Conservation (phyloP, 92 coral and sea anemone genomes). For the Galaxea fascicularis region DNA sequence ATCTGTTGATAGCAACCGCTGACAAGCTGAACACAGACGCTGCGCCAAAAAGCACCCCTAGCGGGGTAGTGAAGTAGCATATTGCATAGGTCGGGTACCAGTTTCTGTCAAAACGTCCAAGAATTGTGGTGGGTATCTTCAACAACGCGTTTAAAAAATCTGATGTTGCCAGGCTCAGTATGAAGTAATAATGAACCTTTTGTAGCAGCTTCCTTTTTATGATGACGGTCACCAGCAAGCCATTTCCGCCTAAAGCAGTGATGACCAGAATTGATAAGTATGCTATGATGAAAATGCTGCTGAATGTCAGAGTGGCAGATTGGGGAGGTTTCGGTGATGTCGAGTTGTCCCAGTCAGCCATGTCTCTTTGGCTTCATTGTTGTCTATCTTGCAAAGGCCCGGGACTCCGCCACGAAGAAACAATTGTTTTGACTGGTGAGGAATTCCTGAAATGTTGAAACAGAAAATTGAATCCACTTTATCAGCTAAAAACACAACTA, state of each 20-base stretch:
- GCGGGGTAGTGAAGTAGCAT: conserved; percentile 96
- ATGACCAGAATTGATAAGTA: conserved; percentile 79
- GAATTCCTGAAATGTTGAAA: not conserved
- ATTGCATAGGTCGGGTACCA: conserved; percentile 93
- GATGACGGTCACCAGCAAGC: conserved; percentile 76
- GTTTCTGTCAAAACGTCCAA: conserved; percentile 81
- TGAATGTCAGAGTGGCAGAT: conserved; percentile 51
- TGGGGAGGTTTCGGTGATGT: conserved; percentile 46
- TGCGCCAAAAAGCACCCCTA: conserved; percentile 97
- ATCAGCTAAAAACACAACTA: no score
- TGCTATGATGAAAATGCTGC: conserved; percentile 72
- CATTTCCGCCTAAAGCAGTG: conserved; percentile 82
- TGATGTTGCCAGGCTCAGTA: conserved; percentile 84
- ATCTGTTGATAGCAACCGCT: conserved; percentile 94
- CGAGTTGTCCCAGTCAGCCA: conserved; percentile 26
- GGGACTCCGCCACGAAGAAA: not conserved
- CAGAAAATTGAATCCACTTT: not conserved
- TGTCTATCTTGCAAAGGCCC: not conserved
- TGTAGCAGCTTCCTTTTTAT: conserved; percentile 78
- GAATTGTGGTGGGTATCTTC: conserved; percentile 88
- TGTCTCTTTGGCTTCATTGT: conserved; percentile 2
- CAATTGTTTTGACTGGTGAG: not conserved
- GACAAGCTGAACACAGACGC: conserved; percentile 93
- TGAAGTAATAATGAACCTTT: conserved; percentile 92
- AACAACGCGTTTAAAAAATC: conserved; percentile 89